phyloP scores from a whole-genome alignment of 2,113 vertebrate genomes.

The Lamprotornis superbus region DNA sequence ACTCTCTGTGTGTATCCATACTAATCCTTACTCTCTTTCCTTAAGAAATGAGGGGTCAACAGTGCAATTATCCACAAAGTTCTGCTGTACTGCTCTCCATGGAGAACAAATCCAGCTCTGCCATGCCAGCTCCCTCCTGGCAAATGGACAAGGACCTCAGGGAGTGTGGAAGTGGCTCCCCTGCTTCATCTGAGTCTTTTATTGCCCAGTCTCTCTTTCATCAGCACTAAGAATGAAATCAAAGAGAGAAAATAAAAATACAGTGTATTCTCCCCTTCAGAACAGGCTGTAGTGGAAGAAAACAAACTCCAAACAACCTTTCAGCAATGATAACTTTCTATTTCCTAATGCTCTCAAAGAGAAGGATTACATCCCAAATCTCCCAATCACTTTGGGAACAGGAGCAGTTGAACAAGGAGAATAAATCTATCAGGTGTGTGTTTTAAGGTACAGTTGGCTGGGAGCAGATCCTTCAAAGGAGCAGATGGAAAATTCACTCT shows the following conservation, averaged over 20 bases:
- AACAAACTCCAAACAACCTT: background rate
- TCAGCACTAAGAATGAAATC: background rate
- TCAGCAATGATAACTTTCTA: background rate
- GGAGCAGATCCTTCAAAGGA: background rate
- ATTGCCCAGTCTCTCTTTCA: background rate
- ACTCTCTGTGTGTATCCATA: background rate
- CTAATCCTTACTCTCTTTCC: background rate
- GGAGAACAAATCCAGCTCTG: background rate
- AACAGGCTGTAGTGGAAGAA: background rate
- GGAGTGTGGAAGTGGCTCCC: background rate
- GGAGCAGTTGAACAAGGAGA: background rate
- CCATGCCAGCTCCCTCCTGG: background rate
- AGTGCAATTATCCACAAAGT: background rate
- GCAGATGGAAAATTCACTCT: background rate
- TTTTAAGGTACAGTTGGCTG: background rate
- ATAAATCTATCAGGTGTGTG: background rate
- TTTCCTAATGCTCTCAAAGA: background rate
- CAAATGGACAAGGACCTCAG: rapidly evolving
- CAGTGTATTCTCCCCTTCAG: background rate
- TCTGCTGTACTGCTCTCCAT: background rate
- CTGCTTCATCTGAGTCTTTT: background rate
- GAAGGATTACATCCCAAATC: constrained; percentile 20
- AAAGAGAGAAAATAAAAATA: background rate
- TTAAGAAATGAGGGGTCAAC: background rate
- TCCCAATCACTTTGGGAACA: background rate